These are phyloP conservation scores for Calliopsis andreniformis DNA, from an alignment of 1,140 invertebrate genomes.

Conservation along the genomic window DNA sequence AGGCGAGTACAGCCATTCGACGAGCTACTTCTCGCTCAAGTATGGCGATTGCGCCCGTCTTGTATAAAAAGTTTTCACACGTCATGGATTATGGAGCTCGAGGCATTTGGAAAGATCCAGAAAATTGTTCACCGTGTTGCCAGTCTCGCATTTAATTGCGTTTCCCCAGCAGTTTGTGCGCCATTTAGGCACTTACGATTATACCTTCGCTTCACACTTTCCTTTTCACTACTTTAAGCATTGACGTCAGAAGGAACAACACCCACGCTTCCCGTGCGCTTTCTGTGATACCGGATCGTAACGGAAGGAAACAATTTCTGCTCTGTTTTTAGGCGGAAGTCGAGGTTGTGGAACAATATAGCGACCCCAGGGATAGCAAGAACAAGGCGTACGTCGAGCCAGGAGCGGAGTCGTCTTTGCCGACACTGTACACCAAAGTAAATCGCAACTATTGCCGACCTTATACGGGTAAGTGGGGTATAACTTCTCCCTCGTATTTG, in stretches of 20 bases:
- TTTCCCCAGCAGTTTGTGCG: not conserved
- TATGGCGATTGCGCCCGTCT: not conserved
- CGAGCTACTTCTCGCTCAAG: not conserved
- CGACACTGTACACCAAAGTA: slow-evolving; percentile 82
- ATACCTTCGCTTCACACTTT: not conserved
- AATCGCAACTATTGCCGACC: slow-evolving; percentile 84
- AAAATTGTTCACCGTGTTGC: not conserved
- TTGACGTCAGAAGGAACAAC: not conserved
- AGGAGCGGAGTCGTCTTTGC: slow-evolving; percentile 75
- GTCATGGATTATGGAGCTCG: not conserved
- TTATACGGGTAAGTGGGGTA: slow-evolving; percentile 80
- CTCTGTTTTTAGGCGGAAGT: slow-evolving; percentile 75
- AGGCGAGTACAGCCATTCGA: not conserved
- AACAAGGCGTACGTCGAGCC: slow-evolving; percentile 78
- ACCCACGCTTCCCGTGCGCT: not conserved
- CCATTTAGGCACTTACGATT: not conserved
- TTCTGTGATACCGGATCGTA: not conserved
- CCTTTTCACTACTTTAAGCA: not conserved
- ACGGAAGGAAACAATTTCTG: slow-evolving; percentile 49
- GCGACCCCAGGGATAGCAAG: slow-evolving; percentile 81
- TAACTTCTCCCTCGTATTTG: not conserved
- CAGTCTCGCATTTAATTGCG: slow-evolving; percentile 1
- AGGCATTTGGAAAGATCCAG: not conserved
- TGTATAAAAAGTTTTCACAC: not conserved
- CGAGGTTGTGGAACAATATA: slow-evolving; percentile 81